Evolutionary conservation across 2,888 invertebrate genomes (phyloP).

Genomic region (Agelastica alni): DNA sequence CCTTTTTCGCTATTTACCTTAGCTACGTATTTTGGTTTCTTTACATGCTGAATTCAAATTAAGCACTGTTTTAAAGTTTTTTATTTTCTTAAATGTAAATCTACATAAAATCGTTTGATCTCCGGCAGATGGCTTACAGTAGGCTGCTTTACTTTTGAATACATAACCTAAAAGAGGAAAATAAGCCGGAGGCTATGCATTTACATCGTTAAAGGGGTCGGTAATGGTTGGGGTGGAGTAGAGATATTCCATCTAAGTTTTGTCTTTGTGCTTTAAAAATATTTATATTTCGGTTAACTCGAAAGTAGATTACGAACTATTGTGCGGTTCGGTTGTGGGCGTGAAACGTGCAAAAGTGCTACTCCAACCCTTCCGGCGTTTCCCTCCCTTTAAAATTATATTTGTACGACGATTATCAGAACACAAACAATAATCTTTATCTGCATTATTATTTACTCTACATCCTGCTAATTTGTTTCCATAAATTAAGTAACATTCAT

Average conservation of each 20-base stretch:
- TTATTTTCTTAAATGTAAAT: conserved; percentile 55
- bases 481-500: too few species aligned
- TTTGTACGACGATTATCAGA: conserved; percentile 2
- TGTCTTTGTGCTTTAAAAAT: conserved; percentile 57
- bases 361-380: conserved; percentile 29
- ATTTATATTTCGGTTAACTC: conserved; percentile 52
- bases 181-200: conserved; percentile 52
- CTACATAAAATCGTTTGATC: conserved; percentile 58
- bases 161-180: conserved; percentile 44
- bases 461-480: too few species aligned
- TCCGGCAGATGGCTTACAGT: conserved; percentile 52
- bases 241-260: conserved; percentile 53
- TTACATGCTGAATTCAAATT: conserved; percentile 53
- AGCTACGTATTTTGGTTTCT: conserved; percentile 48
- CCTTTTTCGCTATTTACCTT: conserved; percentile 33
- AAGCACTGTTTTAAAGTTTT: conserved; percentile 55
- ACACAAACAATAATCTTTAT: conserved; percentile 5
- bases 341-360: conserved; percentile 15
- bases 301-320: conserved; percentile 37
- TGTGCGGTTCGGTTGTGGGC: conserved; percentile 37
- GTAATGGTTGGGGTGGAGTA: conserved; percentile 48
- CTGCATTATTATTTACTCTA: conserved; percentile 2
- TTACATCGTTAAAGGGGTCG: conserved; percentile 55
- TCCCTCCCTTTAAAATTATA: conserved; percentile 4
- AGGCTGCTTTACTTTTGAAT: conserved; percentile 47